phyloP scores from a whole-genome alignment of 1,140 invertebrate species.

The Bombus polaris region DNA sequence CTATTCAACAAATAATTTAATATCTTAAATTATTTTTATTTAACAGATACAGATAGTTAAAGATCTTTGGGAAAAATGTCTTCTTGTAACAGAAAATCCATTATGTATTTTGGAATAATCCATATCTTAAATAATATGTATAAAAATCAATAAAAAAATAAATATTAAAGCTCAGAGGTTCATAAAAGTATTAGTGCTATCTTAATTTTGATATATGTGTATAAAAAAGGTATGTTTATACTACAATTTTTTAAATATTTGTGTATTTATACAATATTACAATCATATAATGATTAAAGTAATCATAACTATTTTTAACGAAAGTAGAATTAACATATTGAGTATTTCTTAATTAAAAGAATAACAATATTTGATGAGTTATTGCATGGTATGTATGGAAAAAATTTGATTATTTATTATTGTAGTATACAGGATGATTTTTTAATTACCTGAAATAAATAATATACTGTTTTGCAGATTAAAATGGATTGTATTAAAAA shows the following conservation, averaged over 20 bases:
- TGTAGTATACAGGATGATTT: too few relatives aligned
- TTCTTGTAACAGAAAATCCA: slow-evolving; percentile 86
- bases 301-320: too few relatives aligned
- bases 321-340: too few relatives aligned
- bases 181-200: neutral
- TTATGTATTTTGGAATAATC: slow-evolving; percentile 71
- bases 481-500: slow-evolving; percentile 15
- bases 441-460: neutral
- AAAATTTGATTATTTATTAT: too few relatives aligned
- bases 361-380: neutral
- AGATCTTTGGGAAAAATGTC: slow-evolving; percentile 88
- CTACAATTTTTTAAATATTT: neutral
- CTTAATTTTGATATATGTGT: neutral
- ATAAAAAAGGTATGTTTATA: neutral
- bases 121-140: slow-evolving; percentile 13
- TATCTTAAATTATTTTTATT: slow-evolving; percentile 49
- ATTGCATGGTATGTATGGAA: too few relatives aligned
- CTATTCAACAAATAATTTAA: neutral
- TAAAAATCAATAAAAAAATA: neutral
- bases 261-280: neutral
- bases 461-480: neutral
- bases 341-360: neutral
- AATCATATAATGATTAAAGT: neutral
- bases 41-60: slow-evolving; percentile 84
- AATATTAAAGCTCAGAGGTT: neutral